Percentiles rank a stretch among this genome's conserved stretches.
Evolutionary conservation across 2,888 invertebrate genomes (phyloP).

Genomic region (Mechanitis mazaeus): DNA sequence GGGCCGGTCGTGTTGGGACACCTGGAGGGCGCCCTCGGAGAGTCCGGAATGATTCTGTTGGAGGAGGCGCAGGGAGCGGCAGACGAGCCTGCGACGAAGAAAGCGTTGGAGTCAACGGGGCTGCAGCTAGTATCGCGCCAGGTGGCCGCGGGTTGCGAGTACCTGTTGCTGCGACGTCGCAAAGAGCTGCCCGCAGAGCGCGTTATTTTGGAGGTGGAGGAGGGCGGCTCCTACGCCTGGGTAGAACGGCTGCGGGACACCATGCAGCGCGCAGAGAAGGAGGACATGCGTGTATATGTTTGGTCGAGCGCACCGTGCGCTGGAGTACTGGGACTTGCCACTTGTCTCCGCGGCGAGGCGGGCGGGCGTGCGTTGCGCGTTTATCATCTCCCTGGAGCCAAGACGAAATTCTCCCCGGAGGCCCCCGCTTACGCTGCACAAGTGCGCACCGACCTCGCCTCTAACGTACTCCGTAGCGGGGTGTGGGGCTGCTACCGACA

Average conservation of each 20-base stretch:
- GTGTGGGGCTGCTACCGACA: constrained; percentile 94
- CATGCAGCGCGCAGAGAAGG: constrained; percentile 79
- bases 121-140: constrained; percentile 47
- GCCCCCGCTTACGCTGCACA: constrained; percentile 79
- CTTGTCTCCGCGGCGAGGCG: constrained; percentile 92
- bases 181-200: constrained; percentile 48
- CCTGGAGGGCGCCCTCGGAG: constrained; percentile 78
- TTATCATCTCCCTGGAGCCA: constrained; percentile 81
- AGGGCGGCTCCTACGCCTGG: constrained; percentile 83
- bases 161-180: constrained; percentile 82
- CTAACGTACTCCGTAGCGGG: constrained; percentile 88
- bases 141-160: constrained; percentile 78
- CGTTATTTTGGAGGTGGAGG: constrained; percentile 80
- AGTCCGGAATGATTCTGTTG: constrained; percentile 83
- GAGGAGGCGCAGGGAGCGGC: constrained; percentile 78
- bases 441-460: constrained; percentile 85
- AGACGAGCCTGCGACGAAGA: constrained; percentile 52
- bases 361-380: constrained; percentile 87
- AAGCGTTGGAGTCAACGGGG: constrained; percentile 46
- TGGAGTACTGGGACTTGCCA: constrained; percentile 92
- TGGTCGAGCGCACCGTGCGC: constrained; percentile 81
- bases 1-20: constrained; percentile 72
- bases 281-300: constrained; percentile 79
- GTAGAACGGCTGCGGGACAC: constrained; percentile 87
- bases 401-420: constrained; percentile 76